Conservation (phyloP, 2,888 invertebrate species). For the Ypsolopha scabrella region DNA sequence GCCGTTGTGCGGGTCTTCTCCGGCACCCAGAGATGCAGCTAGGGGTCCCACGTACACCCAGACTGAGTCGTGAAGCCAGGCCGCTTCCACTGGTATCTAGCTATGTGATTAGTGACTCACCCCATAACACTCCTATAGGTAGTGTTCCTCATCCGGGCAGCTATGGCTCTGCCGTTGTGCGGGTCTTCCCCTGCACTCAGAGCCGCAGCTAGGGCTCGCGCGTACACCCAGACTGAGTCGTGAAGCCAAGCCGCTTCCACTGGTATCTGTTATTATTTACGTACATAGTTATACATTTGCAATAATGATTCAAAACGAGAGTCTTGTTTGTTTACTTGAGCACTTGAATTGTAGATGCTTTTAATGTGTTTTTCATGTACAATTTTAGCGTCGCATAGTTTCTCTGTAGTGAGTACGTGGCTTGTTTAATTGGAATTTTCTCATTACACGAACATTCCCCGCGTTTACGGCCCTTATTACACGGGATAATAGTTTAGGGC, state of each 20-base stretch:
- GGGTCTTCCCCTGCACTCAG: conserved; percentile 77
- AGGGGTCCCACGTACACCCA: conserved; percentile 86
- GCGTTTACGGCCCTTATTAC: conserved; percentile 3
- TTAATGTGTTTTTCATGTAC: no score
- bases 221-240: conserved; percentile 94
- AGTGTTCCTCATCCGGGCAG: conserved; percentile 80
- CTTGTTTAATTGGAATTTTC: conserved; percentile 14
- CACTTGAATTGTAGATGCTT: no score
- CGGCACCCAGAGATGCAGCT: conserved; percentile 75
- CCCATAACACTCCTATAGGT: conserved; percentile 89
- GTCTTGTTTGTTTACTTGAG: no score
- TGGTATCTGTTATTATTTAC: conserved; percentile 81
- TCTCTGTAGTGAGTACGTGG: conserved; percentile 3
- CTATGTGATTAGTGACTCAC: conserved; percentile 49
- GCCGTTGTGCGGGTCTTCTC: conserved; percentile 81
- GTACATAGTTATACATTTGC: no score
- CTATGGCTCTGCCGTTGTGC: conserved; percentile 85
- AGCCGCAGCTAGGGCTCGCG: conserved; percentile 80
- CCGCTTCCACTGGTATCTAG: no score
- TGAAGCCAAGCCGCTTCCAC: conserved; percentile 93
- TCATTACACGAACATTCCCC: conserved; percentile 9
- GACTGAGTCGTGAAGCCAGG: no score
- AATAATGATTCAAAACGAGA: no score
- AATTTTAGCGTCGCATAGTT: not conserved
- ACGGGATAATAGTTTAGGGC: no score